phyloP scores from a whole-genome alignment of 2,113 vertebrate species.

The Budorcas taxicolor region DNA sequence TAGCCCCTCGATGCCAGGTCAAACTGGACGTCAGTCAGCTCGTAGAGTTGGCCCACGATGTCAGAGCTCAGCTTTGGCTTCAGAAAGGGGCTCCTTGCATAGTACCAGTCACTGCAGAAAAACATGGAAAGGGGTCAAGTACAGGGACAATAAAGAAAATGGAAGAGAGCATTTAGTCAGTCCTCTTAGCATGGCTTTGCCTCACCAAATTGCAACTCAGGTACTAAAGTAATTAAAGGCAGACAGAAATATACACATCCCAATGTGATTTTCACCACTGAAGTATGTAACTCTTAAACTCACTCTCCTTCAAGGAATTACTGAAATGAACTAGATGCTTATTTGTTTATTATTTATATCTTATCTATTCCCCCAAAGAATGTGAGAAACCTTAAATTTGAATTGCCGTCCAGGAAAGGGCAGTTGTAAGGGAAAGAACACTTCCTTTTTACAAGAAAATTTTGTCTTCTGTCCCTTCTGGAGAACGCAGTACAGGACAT shows the following conservation, averaged over 20 bases:
- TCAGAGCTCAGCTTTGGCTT: constrained; percentile 90
- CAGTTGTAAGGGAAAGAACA: neutral
- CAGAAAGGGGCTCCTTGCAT: constrained; percentile 92
- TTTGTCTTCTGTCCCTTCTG: neutral
- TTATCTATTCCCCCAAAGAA: neutral
- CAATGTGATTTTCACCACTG: neutral
- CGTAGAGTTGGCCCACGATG: constrained; percentile 93
- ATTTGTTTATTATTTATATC: neutral
- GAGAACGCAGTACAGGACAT: neutral
- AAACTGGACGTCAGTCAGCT: constrained; percentile 95
- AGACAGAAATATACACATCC: neutral
- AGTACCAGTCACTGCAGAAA: constrained; percentile 93
- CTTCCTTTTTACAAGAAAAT: neutral
- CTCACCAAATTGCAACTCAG: neutral
- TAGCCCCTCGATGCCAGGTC: constrained; percentile 91
- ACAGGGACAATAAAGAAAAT: neutral
- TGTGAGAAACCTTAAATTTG: neutral
- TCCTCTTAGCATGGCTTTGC: neutral
- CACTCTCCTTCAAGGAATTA: neutral
- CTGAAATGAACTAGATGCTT: neutral
- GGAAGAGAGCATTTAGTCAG: neutral
- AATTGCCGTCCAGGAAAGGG: neutral
- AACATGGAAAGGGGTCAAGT: neutral
- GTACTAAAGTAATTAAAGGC: neutral
- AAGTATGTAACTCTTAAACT: neutral